Base-by-base conservation (phyloP, 2,888 invertebrate species). In the Amphimallon solstitiale region DNA sequence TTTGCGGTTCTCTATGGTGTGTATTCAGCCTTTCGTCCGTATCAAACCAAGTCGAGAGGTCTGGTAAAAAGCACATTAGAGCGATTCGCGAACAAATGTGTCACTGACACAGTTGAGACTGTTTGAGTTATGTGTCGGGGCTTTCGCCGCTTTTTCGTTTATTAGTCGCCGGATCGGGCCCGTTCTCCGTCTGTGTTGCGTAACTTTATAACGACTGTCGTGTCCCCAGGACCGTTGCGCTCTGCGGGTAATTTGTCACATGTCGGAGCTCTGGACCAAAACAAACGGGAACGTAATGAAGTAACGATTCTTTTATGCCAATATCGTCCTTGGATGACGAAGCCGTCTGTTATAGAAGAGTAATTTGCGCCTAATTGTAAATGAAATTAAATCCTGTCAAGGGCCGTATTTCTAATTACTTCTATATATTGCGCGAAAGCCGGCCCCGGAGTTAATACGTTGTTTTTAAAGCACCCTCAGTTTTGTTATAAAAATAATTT, bases 121-220 rank as follows among this genome's bases (percentile, higher is more conserved):
- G 23, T n/a, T 29, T 49, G 48, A 49, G 29, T 49, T 49, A 49
- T 49, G 29, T 49, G 29, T 29, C 48, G 29, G 29, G 29, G 6
- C 29, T 29, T 29, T 29, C 21, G 14, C 14, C 23, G 48, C 12
- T 45, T 49, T 49, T 23, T 49, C 48, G 7, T 49, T 29, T 49
- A 49, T 49, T 29, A 29, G 29, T 29, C 29, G 29, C 29, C 29
- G 29, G 9, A 49, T 49, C 48, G 21, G 48, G 17, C 17, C 12
- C 7, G 4, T 19, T n/a, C n/a, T 23, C 12, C 21, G 7, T 29
- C 14, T 23, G 7, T 49, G 23, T 49, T 14, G 48, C 29, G 48
- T 29, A 49, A 49, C 48, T 49, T 49, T 49, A 23, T 49, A 49
- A 49, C 29, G 23, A 49, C 48, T 49, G n/a, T 49, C 29, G 48